Percentiles rank a stretch among this genome's conserved stretches.
Conservation (phyloP, 2,797 vertebrate species). For the Darevskia nairensis region DNA sequence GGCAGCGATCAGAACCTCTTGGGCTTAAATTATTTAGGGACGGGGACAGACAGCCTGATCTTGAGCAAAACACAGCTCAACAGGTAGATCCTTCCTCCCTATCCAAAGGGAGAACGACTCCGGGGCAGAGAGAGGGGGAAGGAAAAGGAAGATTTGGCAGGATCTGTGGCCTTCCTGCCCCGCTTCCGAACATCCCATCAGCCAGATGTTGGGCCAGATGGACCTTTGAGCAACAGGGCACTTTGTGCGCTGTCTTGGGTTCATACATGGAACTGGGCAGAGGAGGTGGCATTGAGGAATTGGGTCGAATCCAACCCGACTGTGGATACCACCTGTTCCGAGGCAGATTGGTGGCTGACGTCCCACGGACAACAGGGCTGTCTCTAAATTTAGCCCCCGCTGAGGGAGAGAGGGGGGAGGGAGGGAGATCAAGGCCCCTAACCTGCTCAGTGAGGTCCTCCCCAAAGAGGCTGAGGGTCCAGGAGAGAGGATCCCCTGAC, state of each 20-base stretch:
- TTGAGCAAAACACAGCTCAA: background rate
- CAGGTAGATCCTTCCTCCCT: too few relatives aligned
- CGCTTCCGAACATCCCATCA: too few relatives aligned
- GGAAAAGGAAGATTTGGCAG: too few relatives aligned
- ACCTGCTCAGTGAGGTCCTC: too few relatives aligned
- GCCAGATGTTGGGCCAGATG: background rate
- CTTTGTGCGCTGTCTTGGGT: background rate
- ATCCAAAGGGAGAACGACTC: background rate
- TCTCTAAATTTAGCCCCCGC: constrained; percentile 29
- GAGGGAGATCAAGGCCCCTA: background rate
- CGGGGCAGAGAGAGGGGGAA: too few relatives aligned
- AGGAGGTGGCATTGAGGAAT: background rate
- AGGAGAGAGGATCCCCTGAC: too few relatives aligned
- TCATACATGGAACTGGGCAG: background rate
- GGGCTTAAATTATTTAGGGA: background rate
- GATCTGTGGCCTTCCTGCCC: too few relatives aligned
- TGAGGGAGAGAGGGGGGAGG: too few relatives aligned
- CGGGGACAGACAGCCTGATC: too few relatives aligned
- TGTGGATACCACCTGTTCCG: constrained; percentile 22
- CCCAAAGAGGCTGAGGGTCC: background rate
- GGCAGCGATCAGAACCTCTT: too few relatives aligned
- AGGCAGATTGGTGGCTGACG: background rate
- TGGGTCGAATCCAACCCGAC: background rate
- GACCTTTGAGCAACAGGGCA: background rate
- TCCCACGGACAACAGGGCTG: background rate